phyloP scores from a whole-genome alignment of 92 coral and sea anemone genomes.

The Porites evermanni region DNA sequence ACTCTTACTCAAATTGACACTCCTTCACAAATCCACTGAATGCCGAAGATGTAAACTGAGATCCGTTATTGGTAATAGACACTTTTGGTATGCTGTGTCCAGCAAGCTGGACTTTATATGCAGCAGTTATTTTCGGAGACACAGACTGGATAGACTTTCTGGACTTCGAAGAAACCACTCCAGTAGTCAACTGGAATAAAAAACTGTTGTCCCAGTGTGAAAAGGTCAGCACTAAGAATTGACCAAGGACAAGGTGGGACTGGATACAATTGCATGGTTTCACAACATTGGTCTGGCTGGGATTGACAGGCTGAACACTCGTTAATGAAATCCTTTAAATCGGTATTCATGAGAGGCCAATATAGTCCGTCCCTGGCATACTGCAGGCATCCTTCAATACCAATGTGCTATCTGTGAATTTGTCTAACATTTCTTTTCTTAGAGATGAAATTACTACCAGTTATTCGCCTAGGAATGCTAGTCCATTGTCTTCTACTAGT shows the following conservation, averaged over 20 bases:
- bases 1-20: conserved; percentile 4
- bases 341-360: conserved; percentile 57
- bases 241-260: conserved; percentile 40
- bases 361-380: conserved; percentile 59
- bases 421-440: not conserved
- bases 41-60: not conserved
- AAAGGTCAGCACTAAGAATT: conserved; percentile 45
- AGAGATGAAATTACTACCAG: conserved; percentile 23
- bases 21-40: conserved; percentile 21
- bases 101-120: conserved; percentile 44
- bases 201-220: conserved; percentile 49
- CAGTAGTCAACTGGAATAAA: conserved; percentile 49
- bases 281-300: conserved; percentile 52
- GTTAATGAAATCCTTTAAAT: conserved; percentile 49
- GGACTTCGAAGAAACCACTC: conserved; percentile 50
- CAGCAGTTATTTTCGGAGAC: conserved; percentile 20
- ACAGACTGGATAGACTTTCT: conserved; percentile 35
- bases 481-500: conserved; percentile 40
- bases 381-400: conserved; percentile 47
- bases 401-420: conserved; percentile 34
- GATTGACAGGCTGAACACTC: conserved; percentile 40
- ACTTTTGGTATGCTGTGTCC: conserved; percentile 45
- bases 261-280: conserved; percentile 16
- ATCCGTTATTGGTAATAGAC: conserved; percentile 19
- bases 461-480: conserved; percentile 26